Percentiles rank a stretch among this genome's conserved stretches.
phyloP scores from a whole-genome alignment of 2,113 vertebrate genomes.

The Megaptera novaeangliae region DNA sequence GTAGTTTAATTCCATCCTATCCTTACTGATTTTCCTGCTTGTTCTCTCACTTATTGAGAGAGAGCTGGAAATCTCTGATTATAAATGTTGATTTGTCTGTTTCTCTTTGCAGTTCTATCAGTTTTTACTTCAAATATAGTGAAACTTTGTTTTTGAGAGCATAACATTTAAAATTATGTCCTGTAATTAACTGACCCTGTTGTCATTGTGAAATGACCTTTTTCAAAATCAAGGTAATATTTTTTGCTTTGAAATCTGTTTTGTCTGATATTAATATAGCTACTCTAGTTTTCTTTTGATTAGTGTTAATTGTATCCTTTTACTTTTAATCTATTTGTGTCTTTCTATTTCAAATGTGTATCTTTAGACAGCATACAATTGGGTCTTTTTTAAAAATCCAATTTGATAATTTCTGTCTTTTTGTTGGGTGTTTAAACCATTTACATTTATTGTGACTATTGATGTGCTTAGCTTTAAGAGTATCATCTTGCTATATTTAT shows the following conservation, averaged over 20 bases:
- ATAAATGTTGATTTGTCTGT: background rate
- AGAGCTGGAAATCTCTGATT: background rate
- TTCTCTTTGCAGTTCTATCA: background rate
- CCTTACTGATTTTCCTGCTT: background rate
- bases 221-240: background rate
- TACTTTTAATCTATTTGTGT: background rate
- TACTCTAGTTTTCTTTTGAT: background rate
- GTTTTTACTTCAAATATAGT: background rate
- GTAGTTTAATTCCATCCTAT: background rate
- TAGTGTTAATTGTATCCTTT: background rate
- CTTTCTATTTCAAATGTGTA: background rate
- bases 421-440: background rate
- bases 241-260: background rate
- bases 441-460: background rate
- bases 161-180: background rate
- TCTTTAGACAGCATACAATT: background rate
- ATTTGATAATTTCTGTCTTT: background rate
- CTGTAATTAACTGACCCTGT: background rate
- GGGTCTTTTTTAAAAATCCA: background rate
- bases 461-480: background rate
- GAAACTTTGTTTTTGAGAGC: background rate
- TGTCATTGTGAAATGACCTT: background rate
- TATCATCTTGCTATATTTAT: background rate
- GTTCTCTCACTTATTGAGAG: background rate
- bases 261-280: background rate